Conservation (phyloP, 2,113 vertebrate genomes). For the Maccullochella peelii region DNA sequence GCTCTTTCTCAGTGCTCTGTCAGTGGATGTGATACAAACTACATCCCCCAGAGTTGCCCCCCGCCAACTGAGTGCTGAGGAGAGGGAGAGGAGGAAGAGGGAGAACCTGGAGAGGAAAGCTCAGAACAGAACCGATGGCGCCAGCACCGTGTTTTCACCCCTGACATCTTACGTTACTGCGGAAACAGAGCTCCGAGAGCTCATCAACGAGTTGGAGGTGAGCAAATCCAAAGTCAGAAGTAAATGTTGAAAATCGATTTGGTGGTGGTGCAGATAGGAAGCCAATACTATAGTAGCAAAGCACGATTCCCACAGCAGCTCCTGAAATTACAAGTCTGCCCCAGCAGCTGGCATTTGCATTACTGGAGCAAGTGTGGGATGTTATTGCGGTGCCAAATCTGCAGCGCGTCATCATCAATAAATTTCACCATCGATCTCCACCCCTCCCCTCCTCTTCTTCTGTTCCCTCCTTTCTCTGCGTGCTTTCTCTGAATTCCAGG, state of each 20-base stretch:
- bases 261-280: background rate
- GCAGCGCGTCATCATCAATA: conserved; percentile 57
- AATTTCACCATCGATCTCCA: conserved; percentile 51
- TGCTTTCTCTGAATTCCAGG: conserved; percentile 77
- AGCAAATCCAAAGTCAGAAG: conserved; percentile 30
- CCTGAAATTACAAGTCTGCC: conserved; percentile 52
- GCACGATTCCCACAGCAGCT: conserved; percentile 48
- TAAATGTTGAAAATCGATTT: conserved; percentile 34
- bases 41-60: conserved; percentile 72
- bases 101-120: conserved; percentile 87
- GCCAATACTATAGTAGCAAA: background rate
- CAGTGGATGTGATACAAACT: conserved; percentile 83
- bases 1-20: conserved; percentile 83
- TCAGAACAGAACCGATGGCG: conserved; percentile 19
- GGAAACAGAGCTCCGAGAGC: conserved; percentile 90
- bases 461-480: conserved; percentile 5
- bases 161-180: conserved; percentile 93
- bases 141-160: conserved; percentile 86
- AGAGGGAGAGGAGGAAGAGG: conserved; percentile 87
- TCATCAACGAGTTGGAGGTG: conserved; percentile 93
- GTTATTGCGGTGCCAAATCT: conserved; percentile 37
- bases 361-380: conserved; percentile 22
- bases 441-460: background rate
- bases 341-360: conserved; percentile 58
- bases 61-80: conserved; percentile 81